phyloP scores from a whole-genome alignment of 1,140 invertebrate species.

The Drosophila kikkawai region DNA sequence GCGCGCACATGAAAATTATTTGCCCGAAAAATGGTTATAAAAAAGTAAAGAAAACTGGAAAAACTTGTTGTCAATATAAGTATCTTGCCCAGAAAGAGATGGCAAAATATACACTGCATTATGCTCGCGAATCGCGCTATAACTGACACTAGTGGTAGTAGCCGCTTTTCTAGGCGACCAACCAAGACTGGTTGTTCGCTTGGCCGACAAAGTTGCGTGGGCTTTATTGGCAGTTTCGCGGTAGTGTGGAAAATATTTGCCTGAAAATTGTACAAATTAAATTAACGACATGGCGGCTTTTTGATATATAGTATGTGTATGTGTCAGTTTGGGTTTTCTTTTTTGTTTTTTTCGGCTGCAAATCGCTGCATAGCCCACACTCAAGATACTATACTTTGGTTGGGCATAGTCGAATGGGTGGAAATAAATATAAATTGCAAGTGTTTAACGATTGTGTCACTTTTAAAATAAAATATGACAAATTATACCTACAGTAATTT shows the following conservation, averaged over 20 bases:
- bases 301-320: conserved; percentile 31
- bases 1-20: conserved; percentile 53
- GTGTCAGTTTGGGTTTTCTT: conserved; percentile 2
- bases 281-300: conserved; percentile 78
- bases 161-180: conserved; percentile 56
- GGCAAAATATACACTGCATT: conserved; percentile 17
- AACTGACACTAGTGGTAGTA: conserved; percentile 30
- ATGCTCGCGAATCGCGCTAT: conserved; percentile 8
- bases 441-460: conserved; percentile 11
- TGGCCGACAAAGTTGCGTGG: conserved; percentile 65
- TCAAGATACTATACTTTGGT: neutral
- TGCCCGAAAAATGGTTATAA: conserved; percentile 22
- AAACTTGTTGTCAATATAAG: conserved; percentile 64
- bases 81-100: conserved; percentile 63
- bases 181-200: conserved; percentile 64
- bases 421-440: neutral
- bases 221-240: conserved; percentile 80
- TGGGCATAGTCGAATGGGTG: neutral
- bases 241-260: conserved; percentile 80
- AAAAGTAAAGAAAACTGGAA: conserved; percentile 69
- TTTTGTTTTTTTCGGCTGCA: neutral
- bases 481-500: neutral
- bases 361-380: conserved; percentile 23
- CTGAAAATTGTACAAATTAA: conserved; percentile 82
- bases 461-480: conserved; percentile 6